A percentile compares a stretch with the other conserved stretches of the same genome.
Conservation (phyloP, 2,797 vertebrate genomes). For the Xyrichtys novacula region DNA sequence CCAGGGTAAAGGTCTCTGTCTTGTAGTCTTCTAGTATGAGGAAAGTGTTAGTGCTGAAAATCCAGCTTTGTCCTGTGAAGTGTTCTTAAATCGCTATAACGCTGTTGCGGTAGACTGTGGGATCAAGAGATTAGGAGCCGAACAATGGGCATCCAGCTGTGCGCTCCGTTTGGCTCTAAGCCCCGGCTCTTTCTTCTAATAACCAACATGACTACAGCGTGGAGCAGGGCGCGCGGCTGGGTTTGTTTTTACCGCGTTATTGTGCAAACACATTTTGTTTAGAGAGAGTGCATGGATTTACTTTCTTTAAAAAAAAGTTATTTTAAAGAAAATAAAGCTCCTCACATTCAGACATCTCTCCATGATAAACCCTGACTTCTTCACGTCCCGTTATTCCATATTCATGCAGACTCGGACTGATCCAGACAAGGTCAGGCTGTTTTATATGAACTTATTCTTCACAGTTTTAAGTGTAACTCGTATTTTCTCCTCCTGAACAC, state of each 20-base stretch:
- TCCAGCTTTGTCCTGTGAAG: slow-evolving; percentile 48
- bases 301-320: not conserved
- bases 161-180: slow-evolving; percentile 53
- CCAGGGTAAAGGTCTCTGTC: slow-evolving; percentile 87
- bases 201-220: slow-evolving; percentile 3
- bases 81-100: slow-evolving; percentile 28
- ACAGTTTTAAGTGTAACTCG: not conserved
- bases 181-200: slow-evolving; percentile 20
- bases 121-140: slow-evolving; percentile 71
- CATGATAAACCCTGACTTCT: no score
- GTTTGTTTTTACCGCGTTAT: not conserved
- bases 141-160: slow-evolving; percentile 72
- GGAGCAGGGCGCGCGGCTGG: slow-evolving; percentile 9
- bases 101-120: slow-evolving; percentile 42
- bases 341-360: not conserved
- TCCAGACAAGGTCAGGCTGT: not conserved
- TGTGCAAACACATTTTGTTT: not conserved
- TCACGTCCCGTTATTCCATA: no score
- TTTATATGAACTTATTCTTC: slow-evolving; percentile 24
- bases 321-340: not conserved
- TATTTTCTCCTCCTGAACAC: not conserved
- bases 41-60: slow-evolving; percentile 37
- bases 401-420: not conserved
- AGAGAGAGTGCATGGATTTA: slow-evolving; percentile 26
- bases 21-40: slow-evolving; percentile 33